phyloP scores from a whole-genome alignment of 1,140 invertebrate species.

The Cyclina sinensis region DNA sequence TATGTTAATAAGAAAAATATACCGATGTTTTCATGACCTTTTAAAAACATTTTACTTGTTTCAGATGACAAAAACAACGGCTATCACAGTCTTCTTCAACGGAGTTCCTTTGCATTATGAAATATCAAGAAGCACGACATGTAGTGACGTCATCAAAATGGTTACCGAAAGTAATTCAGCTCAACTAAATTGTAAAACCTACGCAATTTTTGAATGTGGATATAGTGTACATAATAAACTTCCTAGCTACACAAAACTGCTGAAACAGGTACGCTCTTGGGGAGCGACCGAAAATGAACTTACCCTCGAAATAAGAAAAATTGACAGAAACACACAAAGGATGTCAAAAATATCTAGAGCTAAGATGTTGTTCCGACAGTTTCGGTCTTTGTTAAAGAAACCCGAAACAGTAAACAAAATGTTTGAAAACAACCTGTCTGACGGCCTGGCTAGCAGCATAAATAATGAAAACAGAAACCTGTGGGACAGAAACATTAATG shows the following conservation, averaged over 20 bases:
- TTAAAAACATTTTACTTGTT: not conserved
- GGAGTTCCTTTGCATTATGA: not conserved
- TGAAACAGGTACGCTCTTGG: constrained; percentile 14
- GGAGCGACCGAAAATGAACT: not conserved
- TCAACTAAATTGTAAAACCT: not conserved
- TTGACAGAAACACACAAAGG: not conserved
- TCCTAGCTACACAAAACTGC: not conserved
- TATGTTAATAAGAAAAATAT: not conserved
- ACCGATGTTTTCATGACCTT: not conserved
- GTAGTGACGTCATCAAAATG: constrained; percentile 37
- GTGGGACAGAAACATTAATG: not conserved
- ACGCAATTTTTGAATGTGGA: not conserved
- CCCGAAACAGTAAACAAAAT: not conserved
- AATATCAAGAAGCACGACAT: not conserved
- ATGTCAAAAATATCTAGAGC: not conserved
- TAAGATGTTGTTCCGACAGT: not conserved
- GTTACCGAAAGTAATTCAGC: not conserved
- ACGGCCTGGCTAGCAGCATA: not conserved
- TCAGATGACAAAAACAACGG: not conserved
- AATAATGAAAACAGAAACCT: not conserved
- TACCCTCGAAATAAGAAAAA: not conserved
- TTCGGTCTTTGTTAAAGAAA: not conserved
- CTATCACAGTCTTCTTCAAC: not conserved
- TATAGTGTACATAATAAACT: not conserved
- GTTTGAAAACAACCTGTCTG: not conserved